Conservation (phyloP, 2,113 vertebrate species). For the Ivindomyrus marchei region DNA sequence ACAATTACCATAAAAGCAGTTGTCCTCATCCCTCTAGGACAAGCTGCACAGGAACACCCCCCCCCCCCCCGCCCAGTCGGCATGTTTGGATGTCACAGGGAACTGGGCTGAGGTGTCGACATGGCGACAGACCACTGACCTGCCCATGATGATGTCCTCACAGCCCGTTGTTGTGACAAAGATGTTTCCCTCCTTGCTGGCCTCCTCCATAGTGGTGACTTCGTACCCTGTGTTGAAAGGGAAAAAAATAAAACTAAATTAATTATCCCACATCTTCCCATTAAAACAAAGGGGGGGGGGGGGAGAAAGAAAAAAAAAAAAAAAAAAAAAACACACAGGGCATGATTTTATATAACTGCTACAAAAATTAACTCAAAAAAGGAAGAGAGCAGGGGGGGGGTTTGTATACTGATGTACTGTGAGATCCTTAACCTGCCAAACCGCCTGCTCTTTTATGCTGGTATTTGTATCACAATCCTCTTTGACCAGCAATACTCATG, state of each 20-base stretch:
- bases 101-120: background rate
- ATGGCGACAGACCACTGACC: slow-evolving; percentile 49
- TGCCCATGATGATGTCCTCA: slow-evolving; percentile 81
- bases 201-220: slow-evolving; percentile 97
- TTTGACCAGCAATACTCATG: background rate
- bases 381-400: too few species aligned
- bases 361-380: background rate
- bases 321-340: background rate
- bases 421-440: background rate
- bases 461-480: background rate
- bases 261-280: background rate
- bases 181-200: slow-evolving; percentile 89
- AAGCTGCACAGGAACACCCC: background rate
- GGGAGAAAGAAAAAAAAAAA: too few species aligned
- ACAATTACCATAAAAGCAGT: background rate
- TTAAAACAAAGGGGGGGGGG: background rate
- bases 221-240: slow-evolving; percentile 73
- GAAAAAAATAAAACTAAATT: background rate
- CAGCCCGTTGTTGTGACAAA: slow-evolving; percentile 97
- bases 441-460: background rate
- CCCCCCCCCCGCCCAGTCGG: too few species aligned
- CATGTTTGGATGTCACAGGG: background rate
- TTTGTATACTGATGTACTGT: background rate
- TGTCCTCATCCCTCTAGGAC: background rate
- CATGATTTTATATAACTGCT: background rate